Conservation (phyloP, 2,888 invertebrate species). For the Psylliodes chrysocephalus region DNA sequence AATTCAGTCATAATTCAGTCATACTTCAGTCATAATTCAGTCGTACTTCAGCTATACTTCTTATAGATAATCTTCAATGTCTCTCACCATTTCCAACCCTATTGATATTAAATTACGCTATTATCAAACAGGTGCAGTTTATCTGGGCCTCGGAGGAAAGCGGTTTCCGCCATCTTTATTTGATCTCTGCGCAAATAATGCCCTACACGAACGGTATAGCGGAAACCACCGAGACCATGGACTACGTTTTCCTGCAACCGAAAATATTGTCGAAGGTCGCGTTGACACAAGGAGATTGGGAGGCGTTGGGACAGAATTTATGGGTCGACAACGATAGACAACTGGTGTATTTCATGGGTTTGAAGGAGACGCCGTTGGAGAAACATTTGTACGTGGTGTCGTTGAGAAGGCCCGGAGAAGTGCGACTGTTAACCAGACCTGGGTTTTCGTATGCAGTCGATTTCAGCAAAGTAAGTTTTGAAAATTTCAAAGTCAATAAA, state of each 20-base stretch:
- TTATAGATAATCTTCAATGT: no score
- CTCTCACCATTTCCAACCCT: no score
- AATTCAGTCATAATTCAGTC: no score
- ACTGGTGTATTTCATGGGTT: slow-evolving; percentile 90
- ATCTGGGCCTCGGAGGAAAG: slow-evolving; percentile 95
- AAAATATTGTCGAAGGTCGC: slow-evolving; percentile 77
- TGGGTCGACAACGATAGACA: slow-evolving; percentile 86
- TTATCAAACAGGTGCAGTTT: slow-evolving; percentile 72
- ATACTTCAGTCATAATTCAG: no score
- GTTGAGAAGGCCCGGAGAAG: slow-evolving; percentile 75
- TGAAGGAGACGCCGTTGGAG: slow-evolving; percentile 91
- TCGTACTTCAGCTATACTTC: no score
- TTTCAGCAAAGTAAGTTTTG: slow-evolving; percentile 74
- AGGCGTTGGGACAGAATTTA: slow-evolving; percentile 84
- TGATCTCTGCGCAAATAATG: slow-evolving; percentile 74
- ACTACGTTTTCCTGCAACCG: slow-evolving; percentile 68
- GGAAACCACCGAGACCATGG: slow-evolving; percentile 65
- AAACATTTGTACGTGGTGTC: slow-evolving; percentile 91
- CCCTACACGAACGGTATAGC: slow-evolving; percentile 68
- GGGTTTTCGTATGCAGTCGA: slow-evolving; percentile 88
- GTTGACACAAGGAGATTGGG: slow-evolving; percentile 93
- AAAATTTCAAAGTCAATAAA: slow-evolving; percentile 13
- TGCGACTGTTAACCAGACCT: slow-evolving; percentile 80
- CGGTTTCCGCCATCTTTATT: slow-evolving; percentile 88
- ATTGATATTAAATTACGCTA: no score